These are phyloP conservation scores for Oreohelix idahoensis DNA, from an alignment of 1,140 invertebrate species.

Conservation along the genomic window DNA sequence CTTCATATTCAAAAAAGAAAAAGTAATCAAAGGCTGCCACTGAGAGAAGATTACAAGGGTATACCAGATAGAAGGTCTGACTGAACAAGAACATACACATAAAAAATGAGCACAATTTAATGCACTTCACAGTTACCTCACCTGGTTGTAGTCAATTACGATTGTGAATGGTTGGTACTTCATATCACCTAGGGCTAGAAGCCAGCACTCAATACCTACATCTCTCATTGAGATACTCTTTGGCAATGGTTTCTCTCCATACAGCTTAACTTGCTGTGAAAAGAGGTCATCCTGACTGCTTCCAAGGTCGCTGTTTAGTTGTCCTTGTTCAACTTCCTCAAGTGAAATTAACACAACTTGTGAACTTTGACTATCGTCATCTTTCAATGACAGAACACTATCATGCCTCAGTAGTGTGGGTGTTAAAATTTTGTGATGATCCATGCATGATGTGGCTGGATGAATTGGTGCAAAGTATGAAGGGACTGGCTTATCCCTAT, in stretches of 20 bases:
- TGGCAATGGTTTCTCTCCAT: constrained; percentile 13
- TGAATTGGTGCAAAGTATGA: not conserved
- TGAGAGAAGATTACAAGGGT: no score
- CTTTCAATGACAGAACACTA: not conserved
- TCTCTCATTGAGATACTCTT: constrained; percentile 1
- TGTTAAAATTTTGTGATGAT: not conserved
- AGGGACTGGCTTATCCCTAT: not conserved
- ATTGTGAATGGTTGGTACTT: not conserved
- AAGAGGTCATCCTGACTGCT: not conserved
- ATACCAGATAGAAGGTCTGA: no score
- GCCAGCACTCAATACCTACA: not conserved
- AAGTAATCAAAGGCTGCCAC: no score
- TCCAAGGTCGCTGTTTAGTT: not conserved
- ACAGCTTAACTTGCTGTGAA: not conserved
- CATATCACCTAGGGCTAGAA: constrained; percentile 7
- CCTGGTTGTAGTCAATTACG: not conserved
- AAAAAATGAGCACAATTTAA: no score
- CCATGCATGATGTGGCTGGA: not conserved
- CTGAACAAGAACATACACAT: no score
- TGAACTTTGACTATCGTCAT: not conserved
- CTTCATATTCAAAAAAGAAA: no score
- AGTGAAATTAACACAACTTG: not conserved
- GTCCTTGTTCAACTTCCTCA: not conserved
- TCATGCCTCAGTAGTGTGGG: not conserved
- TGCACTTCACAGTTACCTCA: not conserved